Evolutionary conservation across 2,113 vertebrate genomes (phyloP), one percentile per base, ranked within the genome.

Genomic region (Varanus komodoensis): DNA sequence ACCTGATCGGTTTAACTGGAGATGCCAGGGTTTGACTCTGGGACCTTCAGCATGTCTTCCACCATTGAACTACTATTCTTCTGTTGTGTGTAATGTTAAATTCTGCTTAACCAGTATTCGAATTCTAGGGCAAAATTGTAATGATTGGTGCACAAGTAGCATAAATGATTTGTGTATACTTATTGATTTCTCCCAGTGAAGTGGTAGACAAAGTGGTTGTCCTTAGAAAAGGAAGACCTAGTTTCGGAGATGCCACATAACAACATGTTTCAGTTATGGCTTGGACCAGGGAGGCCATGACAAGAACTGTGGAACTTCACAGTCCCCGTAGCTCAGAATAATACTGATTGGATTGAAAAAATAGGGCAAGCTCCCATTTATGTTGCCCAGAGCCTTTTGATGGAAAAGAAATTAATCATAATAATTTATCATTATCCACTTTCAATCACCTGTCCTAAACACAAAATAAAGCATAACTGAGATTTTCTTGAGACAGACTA

Each of bases 51-150:
- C 11, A 44, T 34, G 15, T 5, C 14, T n/a, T 74, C n/a, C 34
- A 5, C 73, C 12, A 64, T 19, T 64, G 61, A 64, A 64, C 61
- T 64, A 64, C 21, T 27, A 1, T 79, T 34, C 27, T 25, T 8
- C 17, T 27, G 23, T 50, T 80, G 29, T 21, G 27, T 27, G 25
- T 74, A 91, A 93, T 78, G 64, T 44, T 91, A 25, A 91, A 92
- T 90, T 38, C 73, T 68, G 32, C 78, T 89, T 91, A 86, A 89
- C 91, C 68, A 83, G 19, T 57, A 11, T 68, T 75, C 50, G 44
- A 75, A n/a, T 77, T 87, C 44, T 27, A 86, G 84, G 19, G 29
- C 50, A 54, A 57, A 34, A 54, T 17, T 17, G 19, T 34, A 86
- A 86, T 23, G 9, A 57, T 57, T 25, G 9, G 8, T 57, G 32